phyloP scores from a whole-genome alignment of 2,113 vertebrate species.

The Ornithorhynchus anatinus region DNA sequence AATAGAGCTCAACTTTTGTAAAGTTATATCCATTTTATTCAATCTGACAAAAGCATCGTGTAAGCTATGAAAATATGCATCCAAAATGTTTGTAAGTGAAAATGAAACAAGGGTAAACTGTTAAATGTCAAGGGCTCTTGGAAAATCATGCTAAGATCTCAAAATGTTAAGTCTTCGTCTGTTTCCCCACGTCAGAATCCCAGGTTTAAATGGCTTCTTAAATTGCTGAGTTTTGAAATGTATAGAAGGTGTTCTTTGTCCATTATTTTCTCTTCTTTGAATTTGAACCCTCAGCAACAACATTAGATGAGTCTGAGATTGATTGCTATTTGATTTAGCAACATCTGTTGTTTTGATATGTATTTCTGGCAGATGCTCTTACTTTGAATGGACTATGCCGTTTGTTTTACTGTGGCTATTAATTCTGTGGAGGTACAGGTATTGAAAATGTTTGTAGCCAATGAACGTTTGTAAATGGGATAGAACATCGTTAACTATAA shows the following conservation, averaged over 20 bases:
- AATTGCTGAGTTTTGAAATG: background rate
- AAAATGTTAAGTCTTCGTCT: background rate
- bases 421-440: background rate
- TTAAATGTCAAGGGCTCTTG: background rate
- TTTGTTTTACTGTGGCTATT: slow-evolving; percentile 54
- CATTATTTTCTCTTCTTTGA: slow-evolving; percentile 34
- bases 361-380: slow-evolving; percentile 64
- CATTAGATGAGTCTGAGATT: slow-evolving; percentile 51
- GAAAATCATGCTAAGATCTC: background rate
- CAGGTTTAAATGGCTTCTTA: background rate
- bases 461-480: slow-evolving; percentile 13
- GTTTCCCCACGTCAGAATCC: background rate
- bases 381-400: slow-evolving; percentile 50
- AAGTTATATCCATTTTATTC: too few species aligned
- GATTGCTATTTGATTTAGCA: slow-evolving; percentile 63
- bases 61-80: background rate
- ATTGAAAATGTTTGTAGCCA: slow-evolving; percentile 30
- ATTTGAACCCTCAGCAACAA: slow-evolving; percentile 33
- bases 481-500: slow-evolving; percentile 49
- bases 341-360: slow-evolving; percentile 61
- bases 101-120: background rate
- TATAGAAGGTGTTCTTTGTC: slow-evolving; percentile 5
- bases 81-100: background rate
- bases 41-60: too few species aligned
- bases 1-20: too few species aligned